Conservation (phyloP, 2,888 invertebrate genomes). For the Belgica antarctica region DNA sequence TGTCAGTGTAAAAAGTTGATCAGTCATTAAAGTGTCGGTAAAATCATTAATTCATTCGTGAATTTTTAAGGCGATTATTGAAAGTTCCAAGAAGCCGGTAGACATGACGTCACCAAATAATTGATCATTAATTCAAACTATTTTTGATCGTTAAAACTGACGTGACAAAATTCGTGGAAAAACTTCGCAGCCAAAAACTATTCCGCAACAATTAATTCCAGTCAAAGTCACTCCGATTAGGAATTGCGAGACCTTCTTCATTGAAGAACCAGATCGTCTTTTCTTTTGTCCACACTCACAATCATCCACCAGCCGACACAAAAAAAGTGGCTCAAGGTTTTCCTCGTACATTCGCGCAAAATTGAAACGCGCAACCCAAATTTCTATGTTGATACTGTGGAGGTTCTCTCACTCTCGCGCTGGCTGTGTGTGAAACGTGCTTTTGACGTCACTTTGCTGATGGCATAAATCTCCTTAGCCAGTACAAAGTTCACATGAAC, state of each 20-base stretch:
- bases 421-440: neutral
- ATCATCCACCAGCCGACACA: neutral
- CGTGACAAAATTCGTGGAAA: conserved; percentile 1
- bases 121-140: no score
- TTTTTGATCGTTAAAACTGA: no score
- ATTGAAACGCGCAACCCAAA: neutral
- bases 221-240: neutral
- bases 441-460: neutral
- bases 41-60: no score
- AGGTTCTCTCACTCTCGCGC: no score
- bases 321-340: conserved; percentile 25
- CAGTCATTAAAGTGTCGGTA: no score
- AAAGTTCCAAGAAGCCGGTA: no score
- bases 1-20: no score
- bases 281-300: neutral
- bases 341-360: conserved; percentile 4
- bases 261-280: neutral
- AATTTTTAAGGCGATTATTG: no score
- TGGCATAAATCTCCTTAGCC: neutral
- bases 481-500: no score
- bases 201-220: no score
- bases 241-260: conserved; percentile 2
- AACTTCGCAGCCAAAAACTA: neutral
- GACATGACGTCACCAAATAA: no score
- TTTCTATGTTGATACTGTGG: no score